Evolutionary conservation across 2,797 vertebrate species (phyloP).

Genomic region (Hippoglossus hippoglossus): DNA sequence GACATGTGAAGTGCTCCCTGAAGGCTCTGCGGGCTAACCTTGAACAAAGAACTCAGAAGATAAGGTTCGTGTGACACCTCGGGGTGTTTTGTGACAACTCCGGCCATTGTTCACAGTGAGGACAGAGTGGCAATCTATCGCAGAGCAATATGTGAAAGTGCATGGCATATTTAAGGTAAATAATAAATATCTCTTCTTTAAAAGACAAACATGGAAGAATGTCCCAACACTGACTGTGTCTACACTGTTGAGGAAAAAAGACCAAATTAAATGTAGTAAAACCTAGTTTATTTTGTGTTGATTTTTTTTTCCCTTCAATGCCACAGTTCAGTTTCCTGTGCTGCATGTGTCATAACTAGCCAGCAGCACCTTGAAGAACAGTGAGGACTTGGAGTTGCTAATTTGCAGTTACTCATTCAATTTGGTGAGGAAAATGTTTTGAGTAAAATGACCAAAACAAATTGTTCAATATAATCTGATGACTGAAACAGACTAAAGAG

Average conservation of each 20-base stretch:
- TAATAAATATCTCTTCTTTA: background rate
- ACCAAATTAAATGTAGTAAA: no score
- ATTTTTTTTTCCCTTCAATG: background rate
- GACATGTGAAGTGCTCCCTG: constrained; percentile 59
- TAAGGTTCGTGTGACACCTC: constrained; percentile 48
- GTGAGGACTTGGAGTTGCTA: background rate
- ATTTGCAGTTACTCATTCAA: background rate
- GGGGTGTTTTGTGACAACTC: constrained; percentile 42
- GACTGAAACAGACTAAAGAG: background rate
- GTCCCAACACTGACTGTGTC: no score
- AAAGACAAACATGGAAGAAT: background rate
- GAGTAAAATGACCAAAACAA: no score
- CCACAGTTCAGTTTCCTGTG: background rate
- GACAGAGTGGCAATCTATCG: constrained; percentile 14
- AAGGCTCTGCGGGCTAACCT: constrained; percentile 62
- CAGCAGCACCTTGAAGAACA: background rate
- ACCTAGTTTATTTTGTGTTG: no score
- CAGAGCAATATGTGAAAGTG: constrained; percentile 10
- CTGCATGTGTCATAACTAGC: background rate
- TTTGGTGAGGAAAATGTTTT: background rate
- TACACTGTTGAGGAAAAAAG: no score
- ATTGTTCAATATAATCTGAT: background rate
- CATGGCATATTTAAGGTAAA: constrained; percentile 12
- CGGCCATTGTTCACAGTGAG: constrained; percentile 43
- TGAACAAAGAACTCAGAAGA: constrained; percentile 52